Percentiles rank a stretch among this genome's conserved stretches.
phyloP scores from a whole-genome alignment of 1,140 invertebrate species.

The Ceratina calcarata region DNA sequence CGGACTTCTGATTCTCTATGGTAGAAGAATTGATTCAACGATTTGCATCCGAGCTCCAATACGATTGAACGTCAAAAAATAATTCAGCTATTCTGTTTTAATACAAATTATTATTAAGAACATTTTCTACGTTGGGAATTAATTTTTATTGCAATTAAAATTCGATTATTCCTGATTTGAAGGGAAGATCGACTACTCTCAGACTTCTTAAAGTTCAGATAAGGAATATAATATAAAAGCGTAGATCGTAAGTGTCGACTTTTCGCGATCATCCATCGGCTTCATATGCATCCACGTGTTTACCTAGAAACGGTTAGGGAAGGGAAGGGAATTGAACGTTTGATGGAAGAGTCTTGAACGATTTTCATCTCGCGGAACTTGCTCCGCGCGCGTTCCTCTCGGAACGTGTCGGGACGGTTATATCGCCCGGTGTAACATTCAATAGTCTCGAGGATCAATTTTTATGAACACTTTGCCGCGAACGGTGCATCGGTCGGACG shows the following conservation, averaged over 20 bases:
- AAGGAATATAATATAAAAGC: conserved; percentile 16
- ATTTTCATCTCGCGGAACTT: conserved; percentile 45
- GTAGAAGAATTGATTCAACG: not conserved
- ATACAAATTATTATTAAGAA: too few relatives aligned
- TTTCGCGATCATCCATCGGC: not conserved
- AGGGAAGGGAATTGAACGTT: conserved; percentile 42
- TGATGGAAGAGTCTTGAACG: conserved; percentile 40
- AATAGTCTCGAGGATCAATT: conserved; percentile 4
- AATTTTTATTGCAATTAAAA: too few relatives aligned
- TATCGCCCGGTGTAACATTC: not conserved
- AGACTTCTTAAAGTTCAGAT: not conserved
- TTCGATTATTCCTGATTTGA: not conserved
- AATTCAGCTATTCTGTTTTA: too few relatives aligned
- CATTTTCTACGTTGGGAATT: not conserved
- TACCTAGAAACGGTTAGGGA: conserved; percentile 13
- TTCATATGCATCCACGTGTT: conserved; percentile 36
- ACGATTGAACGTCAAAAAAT: too few relatives aligned
- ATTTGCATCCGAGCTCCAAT: not conserved
- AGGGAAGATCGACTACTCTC: not conserved
- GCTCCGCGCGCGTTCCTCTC: not conserved
- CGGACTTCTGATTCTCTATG: not conserved
- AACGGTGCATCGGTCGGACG: not conserved
- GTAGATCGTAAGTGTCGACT: conserved; percentile 25
- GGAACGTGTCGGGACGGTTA: conserved; percentile 9
- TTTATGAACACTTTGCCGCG: conserved; percentile 1